Percentiles rank a stretch among this genome's conserved stretches.
These are phyloP conservation scores for Uropetala carovei DNA, from an alignment of 2,888 invertebrate genomes.

Conservation along the genomic window DNA sequence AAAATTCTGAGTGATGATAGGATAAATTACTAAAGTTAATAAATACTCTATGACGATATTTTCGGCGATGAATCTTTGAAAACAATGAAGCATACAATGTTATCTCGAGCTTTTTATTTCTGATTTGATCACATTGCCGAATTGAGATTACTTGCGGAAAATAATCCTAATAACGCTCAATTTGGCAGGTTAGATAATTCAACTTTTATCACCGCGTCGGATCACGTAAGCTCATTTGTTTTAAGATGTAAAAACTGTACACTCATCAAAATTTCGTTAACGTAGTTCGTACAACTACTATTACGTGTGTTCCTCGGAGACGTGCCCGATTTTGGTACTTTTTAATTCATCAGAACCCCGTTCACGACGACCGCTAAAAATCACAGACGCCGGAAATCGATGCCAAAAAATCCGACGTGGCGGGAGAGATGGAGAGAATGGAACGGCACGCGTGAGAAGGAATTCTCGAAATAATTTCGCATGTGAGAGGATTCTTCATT, in stretches of 20 bases:
- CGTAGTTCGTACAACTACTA: background rate
- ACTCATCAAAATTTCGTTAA: background rate
- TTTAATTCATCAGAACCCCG: background rate
- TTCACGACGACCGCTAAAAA: background rate
- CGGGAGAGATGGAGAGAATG: background rate
- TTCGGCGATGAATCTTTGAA: no score
- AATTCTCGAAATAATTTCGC: constrained; percentile 47
- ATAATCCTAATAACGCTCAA: no score
- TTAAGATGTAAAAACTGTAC: background rate
- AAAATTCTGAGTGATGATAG: no score
- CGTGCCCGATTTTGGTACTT: background rate
- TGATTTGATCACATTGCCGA: no score
- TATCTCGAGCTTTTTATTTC: no score
- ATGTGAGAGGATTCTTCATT: constrained; percentile 19
- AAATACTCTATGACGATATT: no score
- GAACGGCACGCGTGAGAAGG: constrained; percentile 7
- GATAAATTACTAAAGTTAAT: no score
- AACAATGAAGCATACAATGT: no score
- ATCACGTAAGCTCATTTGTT: no score
- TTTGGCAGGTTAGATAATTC: no score
- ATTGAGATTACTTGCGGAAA: no score
- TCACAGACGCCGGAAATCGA: constrained; percentile 13
- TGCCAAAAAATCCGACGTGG: constrained; percentile 13
- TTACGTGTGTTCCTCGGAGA: background rate
- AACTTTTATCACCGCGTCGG: no score